Percentiles rank a stretch among this genome's conserved stretches.
Evolutionary conservation across 2,113 vertebrate species (phyloP).

Genomic region (Dasyurus viverrinus): DNA sequence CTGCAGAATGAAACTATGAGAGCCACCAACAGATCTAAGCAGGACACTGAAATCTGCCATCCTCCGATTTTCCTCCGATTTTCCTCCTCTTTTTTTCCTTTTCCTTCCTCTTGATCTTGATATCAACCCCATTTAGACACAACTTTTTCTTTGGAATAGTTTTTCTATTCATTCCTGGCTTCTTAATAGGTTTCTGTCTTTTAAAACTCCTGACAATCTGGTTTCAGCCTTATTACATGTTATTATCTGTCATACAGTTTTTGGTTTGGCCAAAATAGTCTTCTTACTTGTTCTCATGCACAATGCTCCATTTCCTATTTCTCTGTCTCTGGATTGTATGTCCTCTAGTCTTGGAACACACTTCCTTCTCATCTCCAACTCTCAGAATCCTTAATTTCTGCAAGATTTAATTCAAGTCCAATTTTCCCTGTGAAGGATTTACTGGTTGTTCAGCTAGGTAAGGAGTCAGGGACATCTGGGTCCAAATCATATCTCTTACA

Average conservation of each 20-base stretch:
- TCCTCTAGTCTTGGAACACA: not conserved
- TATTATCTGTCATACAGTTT: not conserved
- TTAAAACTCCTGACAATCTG: not conserved
- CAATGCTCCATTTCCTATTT: not conserved
- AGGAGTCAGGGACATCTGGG: not conserved
- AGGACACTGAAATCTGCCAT: not conserved
- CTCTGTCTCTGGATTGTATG: not conserved
- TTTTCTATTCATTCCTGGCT: not conserved
- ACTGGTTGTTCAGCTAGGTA: not conserved
- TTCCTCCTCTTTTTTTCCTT: not conserved
- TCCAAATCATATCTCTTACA: not conserved
- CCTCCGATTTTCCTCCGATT: not conserved
- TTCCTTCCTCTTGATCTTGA: not conserved
- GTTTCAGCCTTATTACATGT: not conserved
- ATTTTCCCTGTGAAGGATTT: not conserved
- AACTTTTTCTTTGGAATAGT: not conserved
- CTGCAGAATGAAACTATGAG: not conserved
- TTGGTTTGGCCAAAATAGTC: not conserved
- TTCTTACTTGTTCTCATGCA: not conserved
- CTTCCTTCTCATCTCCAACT: not conserved
- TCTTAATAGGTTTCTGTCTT: not conserved
- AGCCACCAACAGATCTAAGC: not conserved
- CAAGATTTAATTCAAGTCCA: not conserved
- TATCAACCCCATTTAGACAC: not conserved
- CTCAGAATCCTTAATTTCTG: not conserved